phyloP scores from a whole-genome alignment of 2,888 invertebrate genomes.

The Dicyrtoma fusca region DNA sequence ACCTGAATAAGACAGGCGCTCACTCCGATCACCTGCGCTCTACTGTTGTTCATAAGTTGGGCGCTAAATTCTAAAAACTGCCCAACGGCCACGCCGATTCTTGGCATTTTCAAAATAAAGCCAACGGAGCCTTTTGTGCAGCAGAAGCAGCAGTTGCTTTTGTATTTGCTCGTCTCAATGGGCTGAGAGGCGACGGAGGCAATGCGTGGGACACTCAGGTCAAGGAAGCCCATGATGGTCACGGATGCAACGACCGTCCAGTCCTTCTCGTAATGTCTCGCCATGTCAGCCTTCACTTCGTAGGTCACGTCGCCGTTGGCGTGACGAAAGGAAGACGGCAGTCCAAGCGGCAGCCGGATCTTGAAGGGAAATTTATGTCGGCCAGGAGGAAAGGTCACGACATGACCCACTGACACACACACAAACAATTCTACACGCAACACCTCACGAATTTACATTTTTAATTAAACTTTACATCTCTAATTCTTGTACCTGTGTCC shows the following conservation, averaged over 20 bases:
- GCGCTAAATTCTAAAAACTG: conserved; percentile 12
- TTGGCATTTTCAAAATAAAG: neutral
- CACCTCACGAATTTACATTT: too few relatives aligned
- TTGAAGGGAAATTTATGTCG: conserved; percentile 37
- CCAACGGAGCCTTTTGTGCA: conserved; percentile 11
- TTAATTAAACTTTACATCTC: too few relatives aligned
- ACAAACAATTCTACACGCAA: too few relatives aligned
- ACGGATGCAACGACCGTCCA: too few relatives aligned
- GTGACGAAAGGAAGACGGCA: conserved; percentile 44
- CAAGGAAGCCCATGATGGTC: too few relatives aligned
- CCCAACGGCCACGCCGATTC: conserved; percentile 7
- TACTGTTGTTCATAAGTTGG: conserved; percentile 13
- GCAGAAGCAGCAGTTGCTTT: conserved; percentile 1
- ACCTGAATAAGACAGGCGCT: conserved; percentile 19
- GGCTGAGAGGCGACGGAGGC: too few relatives aligned
- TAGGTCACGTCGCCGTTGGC: conserved; percentile 38
- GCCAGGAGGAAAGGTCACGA: conserved; percentile 29
- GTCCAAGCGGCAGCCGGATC: conserved; percentile 35
- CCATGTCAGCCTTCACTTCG: conserved; percentile 37
- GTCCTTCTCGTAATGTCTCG: conserved; percentile 33
- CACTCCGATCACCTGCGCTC: neutral
- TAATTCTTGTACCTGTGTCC: too few relatives aligned
- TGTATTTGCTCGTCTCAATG: too few relatives aligned
- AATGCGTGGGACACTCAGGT: too few relatives aligned
- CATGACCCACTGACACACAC: too few relatives aligned